Percentiles rank a stretch among this genome's conserved stretches.
phyloP scores from a whole-genome alignment of 37 sponge, comb jelly and placozoan genomes.

The Mnemiopsis leidyi region DNA sequence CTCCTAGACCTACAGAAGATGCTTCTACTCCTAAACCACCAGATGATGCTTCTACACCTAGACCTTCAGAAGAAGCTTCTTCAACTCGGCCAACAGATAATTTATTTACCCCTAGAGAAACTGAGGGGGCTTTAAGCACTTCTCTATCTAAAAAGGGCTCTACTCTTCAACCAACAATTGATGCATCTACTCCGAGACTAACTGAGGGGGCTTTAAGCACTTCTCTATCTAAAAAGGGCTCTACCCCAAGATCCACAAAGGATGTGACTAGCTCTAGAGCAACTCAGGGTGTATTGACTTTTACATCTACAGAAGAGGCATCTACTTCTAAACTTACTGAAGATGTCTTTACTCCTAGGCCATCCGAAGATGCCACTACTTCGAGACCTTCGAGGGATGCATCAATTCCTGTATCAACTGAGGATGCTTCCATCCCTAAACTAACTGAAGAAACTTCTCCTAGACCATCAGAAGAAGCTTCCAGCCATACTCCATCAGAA shows the following conservation, averaged over 20 bases:
- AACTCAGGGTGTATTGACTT: background rate
- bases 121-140: background rate
- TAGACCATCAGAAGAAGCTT: background rate
- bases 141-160: too few species aligned
- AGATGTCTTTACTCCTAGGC: background rate
- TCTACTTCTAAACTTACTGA: background rate
- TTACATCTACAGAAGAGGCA: background rate
- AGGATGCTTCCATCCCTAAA: background rate
- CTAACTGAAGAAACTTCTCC: background rate
- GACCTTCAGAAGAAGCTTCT: background rate
- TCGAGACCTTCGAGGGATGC: background rate
- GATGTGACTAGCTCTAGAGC: background rate
- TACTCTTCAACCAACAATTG: background rate
- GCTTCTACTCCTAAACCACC: background rate
- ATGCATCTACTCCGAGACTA: background rate
- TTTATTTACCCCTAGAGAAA: background rate
- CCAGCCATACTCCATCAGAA: background rate
- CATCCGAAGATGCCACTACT: background rate
- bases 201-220: background rate
- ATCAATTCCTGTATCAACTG: background rate
- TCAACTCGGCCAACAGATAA: background rate
- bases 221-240: background rate
- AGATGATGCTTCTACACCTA: background rate
- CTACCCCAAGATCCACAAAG: background rate
- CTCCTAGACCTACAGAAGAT: background rate